Evolutionary conservation across 2,888 invertebrate species (phyloP), one percentile per base, ranked within the genome.

Genomic region (Galeopsomyia nigrocyanea): DNA sequence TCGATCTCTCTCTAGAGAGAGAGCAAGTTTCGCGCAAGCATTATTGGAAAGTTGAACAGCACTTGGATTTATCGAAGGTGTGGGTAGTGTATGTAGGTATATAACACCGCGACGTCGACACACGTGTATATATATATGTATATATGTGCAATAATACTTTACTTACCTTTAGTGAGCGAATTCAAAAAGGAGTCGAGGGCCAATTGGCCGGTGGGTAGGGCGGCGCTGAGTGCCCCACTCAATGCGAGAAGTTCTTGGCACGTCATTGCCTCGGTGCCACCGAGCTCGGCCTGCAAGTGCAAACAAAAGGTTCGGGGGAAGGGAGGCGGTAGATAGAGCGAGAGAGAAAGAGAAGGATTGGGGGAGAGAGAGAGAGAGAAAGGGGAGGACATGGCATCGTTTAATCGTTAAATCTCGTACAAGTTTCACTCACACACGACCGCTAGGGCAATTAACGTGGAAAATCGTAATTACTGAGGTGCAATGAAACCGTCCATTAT

Each of bases 201-300:
- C 56, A 93, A 91, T 85, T 94, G 95, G 21, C 95, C 95, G 5
- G 96, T 96, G 2, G 96, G 96, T 75, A 96, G 87, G 0, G 96
- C 95, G 0, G 97, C 97, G 75, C 96, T 95, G 68, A 97, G 90
- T 0, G 96, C 96, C 13, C 97, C 97, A 62, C 95, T 94, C 67
- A 97, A 89, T n/a, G 97, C 97, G 73, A 97, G 88, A 39, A 97
- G 89, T 87, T 96, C 96, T 86, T 96, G 96, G 85, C 96, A 97
- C 0, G 94, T 94, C 90, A 95, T 92, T 10, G 90, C 89, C 80
- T 90, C 90, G 63, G 90, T 91, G 22, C 90, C 91, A 47, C 90
- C 88, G 74, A 91, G 80, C 75, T 91, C 90, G 21, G 82, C 76
- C 79, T 86, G 81, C 71, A 74, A 71, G 46, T 17, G 39, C 46